Conservation (phyloP, 2,797 vertebrate species). For the Sternotherus odoratus region DNA sequence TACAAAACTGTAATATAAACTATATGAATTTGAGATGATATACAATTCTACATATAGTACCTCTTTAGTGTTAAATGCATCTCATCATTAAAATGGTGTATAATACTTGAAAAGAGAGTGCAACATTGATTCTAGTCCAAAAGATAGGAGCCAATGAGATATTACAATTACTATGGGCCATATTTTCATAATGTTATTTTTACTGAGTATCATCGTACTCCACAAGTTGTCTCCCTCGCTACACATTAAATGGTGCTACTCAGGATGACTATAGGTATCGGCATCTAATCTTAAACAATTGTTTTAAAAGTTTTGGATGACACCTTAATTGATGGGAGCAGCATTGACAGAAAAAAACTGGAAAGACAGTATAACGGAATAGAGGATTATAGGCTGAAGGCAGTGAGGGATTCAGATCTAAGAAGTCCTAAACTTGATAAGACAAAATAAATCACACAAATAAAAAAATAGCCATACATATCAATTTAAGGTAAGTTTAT, state of each 20-base stretch:
- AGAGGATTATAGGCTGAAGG: not conserved
- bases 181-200: not conserved
- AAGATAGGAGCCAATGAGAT: too few relatives aligned
- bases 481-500: not conserved
- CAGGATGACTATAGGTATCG: too few relatives aligned
- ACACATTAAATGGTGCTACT: not conserved
- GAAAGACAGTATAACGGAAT: not conserved
- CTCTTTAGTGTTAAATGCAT: not conserved
- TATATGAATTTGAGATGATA: not conserved
- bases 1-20: slow-evolving; percentile 33
- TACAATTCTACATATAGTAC: not conserved
- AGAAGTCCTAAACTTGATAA: not conserved
- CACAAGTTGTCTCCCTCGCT: not conserved
- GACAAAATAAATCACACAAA: not conserved
- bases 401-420: not conserved
- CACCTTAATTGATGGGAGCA: not conserved
- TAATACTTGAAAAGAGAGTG: not conserved
- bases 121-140: not conserved
- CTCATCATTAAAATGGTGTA: not conserved
- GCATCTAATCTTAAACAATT: not conserved
- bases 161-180: not conserved
- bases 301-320: not conserved
- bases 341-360: not conserved
- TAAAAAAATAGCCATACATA: not conserved
- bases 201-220: not conserved